Evolutionary conservation across 2,113 vertebrate species (phyloP).

Genomic region (Lonchura striata): DNA sequence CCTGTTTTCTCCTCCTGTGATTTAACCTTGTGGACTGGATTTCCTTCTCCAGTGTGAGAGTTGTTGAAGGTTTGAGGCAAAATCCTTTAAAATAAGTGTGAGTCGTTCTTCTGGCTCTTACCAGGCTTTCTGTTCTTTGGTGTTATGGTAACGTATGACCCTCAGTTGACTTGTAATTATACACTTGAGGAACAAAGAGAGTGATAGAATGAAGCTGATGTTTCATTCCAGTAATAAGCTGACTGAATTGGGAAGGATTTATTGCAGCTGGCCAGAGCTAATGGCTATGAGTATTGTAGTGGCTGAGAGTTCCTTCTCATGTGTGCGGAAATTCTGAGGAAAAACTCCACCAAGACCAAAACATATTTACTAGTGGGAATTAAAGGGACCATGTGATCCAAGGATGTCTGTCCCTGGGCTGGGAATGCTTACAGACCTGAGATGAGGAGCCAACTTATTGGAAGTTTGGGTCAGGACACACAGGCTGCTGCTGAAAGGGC

Average conservation of each 20-base stretch:
- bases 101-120: not conserved
- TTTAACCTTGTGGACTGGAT: not conserved
- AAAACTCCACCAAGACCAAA: slow-evolving; percentile 38
- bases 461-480: not conserved
- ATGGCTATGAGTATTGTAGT: slow-evolving; percentile 9
- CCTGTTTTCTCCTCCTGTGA: not conserved
- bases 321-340: slow-evolving; percentile 28
- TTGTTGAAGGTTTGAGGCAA: not conserved
- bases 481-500: slow-evolving; percentile 6
- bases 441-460: not conserved
- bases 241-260: slow-evolving; percentile 25
- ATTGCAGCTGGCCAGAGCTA: slow-evolving; percentile 36
- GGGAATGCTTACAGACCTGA: slow-evolving; percentile 5
- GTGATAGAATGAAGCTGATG: not conserved
- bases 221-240: slow-evolving; percentile 48
- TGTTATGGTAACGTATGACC: slow-evolving; percentile 40
- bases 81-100: not conserved
- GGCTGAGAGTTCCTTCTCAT: not conserved
- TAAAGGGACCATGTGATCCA: not conserved
- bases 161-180: slow-evolving; percentile 9
- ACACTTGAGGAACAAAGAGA: slow-evolving; percentile 21
- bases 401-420: not conserved
- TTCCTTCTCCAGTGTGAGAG: not conserved
- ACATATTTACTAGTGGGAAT: slow-evolving; percentile 26
- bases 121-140: slow-evolving; percentile 12